phyloP scores from a whole-genome alignment of 1,140 invertebrate genomes.

The Tetramorium alpestre region DNA sequence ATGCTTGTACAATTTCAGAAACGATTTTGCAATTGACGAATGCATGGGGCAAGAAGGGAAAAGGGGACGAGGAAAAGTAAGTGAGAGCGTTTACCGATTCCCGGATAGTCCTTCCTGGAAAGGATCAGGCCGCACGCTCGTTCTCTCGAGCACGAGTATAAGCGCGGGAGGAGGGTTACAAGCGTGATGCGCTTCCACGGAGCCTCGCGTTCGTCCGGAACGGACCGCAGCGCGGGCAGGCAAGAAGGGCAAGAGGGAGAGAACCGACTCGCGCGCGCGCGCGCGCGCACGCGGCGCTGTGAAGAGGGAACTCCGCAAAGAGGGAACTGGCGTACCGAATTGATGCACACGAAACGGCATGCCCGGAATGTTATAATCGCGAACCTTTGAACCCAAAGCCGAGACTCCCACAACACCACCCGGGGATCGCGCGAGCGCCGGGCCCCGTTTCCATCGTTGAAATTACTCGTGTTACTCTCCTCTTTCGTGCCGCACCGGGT shows the following conservation, averaged over 20 bases:
- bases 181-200: constrained; percentile 64
- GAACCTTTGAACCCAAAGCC: constrained; percentile 84
- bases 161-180: constrained; percentile 12
- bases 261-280: constrained; percentile 57
- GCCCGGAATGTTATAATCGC: constrained; percentile 86
- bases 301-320: constrained; percentile 77
- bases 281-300: constrained; percentile 73
- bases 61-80: constrained; percentile 69
- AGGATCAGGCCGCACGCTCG: constrained; percentile 61
- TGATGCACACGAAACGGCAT: constrained; percentile 86
- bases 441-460: constrained; percentile 78
- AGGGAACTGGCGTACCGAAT: constrained; percentile 85
- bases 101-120: constrained; percentile 70
- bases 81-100: constrained; percentile 70
- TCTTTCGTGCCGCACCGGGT: constrained; percentile 63
- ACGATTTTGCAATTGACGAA: constrained; percentile 43
- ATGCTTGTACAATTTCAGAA: constrained; percentile 32
- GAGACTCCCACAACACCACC: constrained; percentile 85
- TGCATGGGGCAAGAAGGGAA: constrained; percentile 44
- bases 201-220: constrained; percentile 75
- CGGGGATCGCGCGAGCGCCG: constrained; percentile 69
- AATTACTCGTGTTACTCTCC: constrained; percentile 76
- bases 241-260: constrained; percentile 39
- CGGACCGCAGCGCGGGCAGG: constrained; percentile 62
- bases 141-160: constrained; percentile 42